Percentiles rank a stretch among this genome's conserved stretches.
phyloP scores from a whole-genome alignment of 2,888 invertebrate genomes.

The Agrochola lychnidis region DNA sequence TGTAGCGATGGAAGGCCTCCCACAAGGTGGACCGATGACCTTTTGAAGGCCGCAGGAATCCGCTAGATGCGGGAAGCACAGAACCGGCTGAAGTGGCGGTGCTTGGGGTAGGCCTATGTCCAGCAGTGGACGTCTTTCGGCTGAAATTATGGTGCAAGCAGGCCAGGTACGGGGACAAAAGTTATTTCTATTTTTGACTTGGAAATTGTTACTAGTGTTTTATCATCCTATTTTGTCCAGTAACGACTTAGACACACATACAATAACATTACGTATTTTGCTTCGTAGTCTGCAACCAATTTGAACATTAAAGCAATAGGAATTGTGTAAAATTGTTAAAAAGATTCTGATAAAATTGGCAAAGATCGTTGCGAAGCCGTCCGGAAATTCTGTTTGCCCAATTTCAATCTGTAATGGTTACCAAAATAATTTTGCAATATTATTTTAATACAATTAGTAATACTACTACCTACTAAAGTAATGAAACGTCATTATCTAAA shows the following conservation, averaged over 20 bases:
- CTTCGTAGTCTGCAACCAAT: not conserved
- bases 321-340: slow-evolving; percentile 2
- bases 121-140: too few species aligned
- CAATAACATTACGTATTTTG: not conserved
- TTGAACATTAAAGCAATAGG: not conserved
- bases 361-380: slow-evolving; percentile 15
- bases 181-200: not conserved
- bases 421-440: slow-evolving; percentile 1
- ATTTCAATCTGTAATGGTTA: not conserved
- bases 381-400: slow-evolving; percentile 19
- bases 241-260: not conserved
- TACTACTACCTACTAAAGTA: not conserved
- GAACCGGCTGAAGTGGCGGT: too few species aligned
- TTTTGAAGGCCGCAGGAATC: too few species aligned
- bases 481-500: not conserved
- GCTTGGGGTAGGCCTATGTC: too few species aligned
- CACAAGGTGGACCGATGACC: too few species aligned
- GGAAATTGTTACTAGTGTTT: not conserved
- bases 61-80: too few species aligned
- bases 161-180: not conserved
- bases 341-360: not conserved
- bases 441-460: not conserved
- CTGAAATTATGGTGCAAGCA: not conserved
- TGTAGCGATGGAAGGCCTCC: too few species aligned
- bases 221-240: not conserved